Conservation (phyloP, 2,888 invertebrate species). For the Drosophila monieri region DNA sequence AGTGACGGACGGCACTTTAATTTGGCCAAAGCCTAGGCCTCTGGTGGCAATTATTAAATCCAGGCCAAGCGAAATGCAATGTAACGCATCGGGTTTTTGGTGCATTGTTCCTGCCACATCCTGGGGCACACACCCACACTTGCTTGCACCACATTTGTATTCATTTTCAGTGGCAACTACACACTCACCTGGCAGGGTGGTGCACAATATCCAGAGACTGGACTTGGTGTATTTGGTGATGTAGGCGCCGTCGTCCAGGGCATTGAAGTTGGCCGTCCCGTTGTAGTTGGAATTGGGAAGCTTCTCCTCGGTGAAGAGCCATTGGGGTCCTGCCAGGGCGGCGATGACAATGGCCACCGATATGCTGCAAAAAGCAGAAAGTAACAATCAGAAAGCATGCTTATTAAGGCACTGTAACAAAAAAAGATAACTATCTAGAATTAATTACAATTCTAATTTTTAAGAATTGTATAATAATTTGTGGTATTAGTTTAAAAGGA, state of each 20-base stretch:
- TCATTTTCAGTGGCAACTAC: constrained; percentile 9
- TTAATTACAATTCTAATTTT: no score
- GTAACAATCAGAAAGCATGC: neutral
- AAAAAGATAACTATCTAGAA: no score
- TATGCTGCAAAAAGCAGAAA: constrained; percentile 71
- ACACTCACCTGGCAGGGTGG: constrained; percentile 81
- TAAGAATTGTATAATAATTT: no score
- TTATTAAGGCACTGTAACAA: constrained; percentile 1
- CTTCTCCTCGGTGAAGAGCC: constrained; percentile 94
- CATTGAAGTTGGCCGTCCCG: constrained; percentile 86
- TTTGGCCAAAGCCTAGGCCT: constrained; percentile 1
- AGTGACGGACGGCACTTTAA: constrained; percentile 12
- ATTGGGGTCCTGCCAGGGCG: constrained; percentile 86
- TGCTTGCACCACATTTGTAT: constrained; percentile 10
- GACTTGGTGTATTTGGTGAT: constrained; percentile 84
- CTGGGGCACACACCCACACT: neutral
- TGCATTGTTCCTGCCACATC: neutral
- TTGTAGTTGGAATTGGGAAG: constrained; percentile 91
- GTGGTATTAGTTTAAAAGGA: no score
- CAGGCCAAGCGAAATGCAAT: neutral
- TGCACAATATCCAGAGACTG: constrained; percentile 84
- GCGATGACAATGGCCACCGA: constrained; percentile 84
- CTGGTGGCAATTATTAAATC: constrained; percentile 2
- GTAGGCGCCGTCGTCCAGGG: constrained; percentile 82
- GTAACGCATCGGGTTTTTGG: neutral